These are phyloP conservation scores for Lathronympha strigana DNA, from an alignment of 2,888 invertebrate species.

Conservation along the genomic window DNA sequence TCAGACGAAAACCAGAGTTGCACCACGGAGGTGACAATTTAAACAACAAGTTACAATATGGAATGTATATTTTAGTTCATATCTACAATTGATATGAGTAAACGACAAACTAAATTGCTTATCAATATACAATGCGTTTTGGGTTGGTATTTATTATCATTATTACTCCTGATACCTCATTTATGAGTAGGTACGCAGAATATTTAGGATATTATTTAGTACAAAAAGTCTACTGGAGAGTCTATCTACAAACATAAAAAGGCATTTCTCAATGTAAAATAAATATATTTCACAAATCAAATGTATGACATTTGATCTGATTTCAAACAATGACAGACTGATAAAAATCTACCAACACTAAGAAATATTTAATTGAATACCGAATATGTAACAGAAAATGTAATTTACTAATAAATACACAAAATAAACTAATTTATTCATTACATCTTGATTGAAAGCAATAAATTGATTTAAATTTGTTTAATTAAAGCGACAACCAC, in stretches of 20 bases:
- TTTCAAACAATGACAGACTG: conserved; percentile 74
- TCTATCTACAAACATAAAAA: conserved; percentile 83
- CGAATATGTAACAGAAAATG: conserved; percentile 79
- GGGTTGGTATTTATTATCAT: conserved; percentile 56
- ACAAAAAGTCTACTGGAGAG: conserved; percentile 71
- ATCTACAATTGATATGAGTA: conserved; percentile 80
- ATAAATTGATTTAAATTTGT: conserved; percentile 39
- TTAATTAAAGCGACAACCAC: conserved; percentile 36
- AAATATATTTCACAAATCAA: conserved; percentile 83
- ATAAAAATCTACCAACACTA: conserved; percentile 84
- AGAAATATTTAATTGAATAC: conserved; percentile 80
- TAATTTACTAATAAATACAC: conserved; percentile 74
- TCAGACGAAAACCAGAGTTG: conserved; percentile 20
- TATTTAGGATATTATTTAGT: conserved; percentile 61
- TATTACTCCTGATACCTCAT: conserved; percentile 58
- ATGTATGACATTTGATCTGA: conserved; percentile 84
- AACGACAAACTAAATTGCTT: conserved; percentile 76
- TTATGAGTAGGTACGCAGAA: conserved; percentile 59
- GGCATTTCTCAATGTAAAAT: conserved; percentile 82
- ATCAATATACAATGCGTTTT: conserved; percentile 76
- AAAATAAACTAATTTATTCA: conserved; percentile 60
- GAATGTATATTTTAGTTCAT: conserved; percentile 84
- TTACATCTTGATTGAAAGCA: conserved; percentile 60
- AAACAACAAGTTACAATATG: conserved; percentile 81
- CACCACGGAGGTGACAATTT: conserved; percentile 57